Evolutionary conservation across 2,888 invertebrate genomes (phyloP).

Genomic region (Entomobrya multifasciata): DNA sequence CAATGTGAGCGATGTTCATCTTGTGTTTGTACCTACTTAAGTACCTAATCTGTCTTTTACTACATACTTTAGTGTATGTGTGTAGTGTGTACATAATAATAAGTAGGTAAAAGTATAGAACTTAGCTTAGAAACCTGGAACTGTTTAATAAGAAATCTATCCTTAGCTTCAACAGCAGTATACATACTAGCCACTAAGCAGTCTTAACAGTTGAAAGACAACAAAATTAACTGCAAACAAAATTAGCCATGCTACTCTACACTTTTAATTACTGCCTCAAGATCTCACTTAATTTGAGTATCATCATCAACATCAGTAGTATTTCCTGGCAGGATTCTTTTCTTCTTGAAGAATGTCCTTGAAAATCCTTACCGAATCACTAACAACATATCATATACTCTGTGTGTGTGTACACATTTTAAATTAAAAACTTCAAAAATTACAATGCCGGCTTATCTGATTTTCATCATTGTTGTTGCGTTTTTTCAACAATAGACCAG

Average conservation of each 20-base stretch:
- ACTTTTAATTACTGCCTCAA: slow-evolving; percentile 71
- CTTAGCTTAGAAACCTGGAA: too few species aligned
- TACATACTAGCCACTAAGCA: slow-evolving; percentile 39
- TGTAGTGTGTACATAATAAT: background rate
- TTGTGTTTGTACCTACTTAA: background rate
- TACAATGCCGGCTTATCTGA: too few species aligned
- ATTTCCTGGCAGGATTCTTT: background rate
- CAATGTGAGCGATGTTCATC: background rate
- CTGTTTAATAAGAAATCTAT: too few species aligned
- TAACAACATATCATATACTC: too few species aligned
- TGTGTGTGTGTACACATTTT: too few species aligned
- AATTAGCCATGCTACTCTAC: slow-evolving; percentile 67
- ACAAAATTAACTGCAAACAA: slow-evolving; percentile 67
- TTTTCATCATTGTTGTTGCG: too few species aligned
- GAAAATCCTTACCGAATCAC: too few species aligned
- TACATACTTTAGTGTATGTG: background rate
- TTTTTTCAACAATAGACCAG: too few species aligned
- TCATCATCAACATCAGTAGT: slow-evolving; percentile 45
- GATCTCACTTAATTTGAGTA: slow-evolving; percentile 66
- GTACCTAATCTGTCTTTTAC: slow-evolving; percentile 8
- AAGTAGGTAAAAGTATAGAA: slow-evolving; percentile 3
- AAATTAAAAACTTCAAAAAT: too few species aligned
- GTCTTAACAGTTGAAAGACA: slow-evolving; percentile 37
- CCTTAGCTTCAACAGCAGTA: too few species aligned
- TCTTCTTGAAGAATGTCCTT: too few species aligned